Base-by-base conservation (phyloP, 2,113 vertebrate species). In the Bos javanicus region DNA sequence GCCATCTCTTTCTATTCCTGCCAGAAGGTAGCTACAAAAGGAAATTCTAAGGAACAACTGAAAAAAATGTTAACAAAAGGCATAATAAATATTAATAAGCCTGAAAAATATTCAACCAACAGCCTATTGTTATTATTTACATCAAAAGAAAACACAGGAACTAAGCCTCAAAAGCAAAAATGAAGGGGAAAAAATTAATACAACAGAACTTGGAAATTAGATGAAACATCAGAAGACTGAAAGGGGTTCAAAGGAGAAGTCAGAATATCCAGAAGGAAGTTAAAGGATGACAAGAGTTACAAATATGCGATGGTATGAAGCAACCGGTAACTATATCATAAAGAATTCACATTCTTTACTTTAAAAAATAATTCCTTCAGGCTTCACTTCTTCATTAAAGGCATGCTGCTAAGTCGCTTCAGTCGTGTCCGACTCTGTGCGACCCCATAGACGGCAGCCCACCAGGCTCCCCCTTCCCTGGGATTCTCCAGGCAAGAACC, bases 31-130 rank as follows among this genome's bases (percentile, higher is more conserved):
- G 81, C 83, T 94, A 64, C 80, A 90, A 97, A 98, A 97, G 84
- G 91, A 97, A 96, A 98, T 98, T 97, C 96, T 16, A 95, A 97
- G 39, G 11, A 97, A 96, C 83, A 92, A 96, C 43, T 30, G 33
- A 89, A 89, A 28, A 97, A 39, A 94, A 11, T 82, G 2, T 10
- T 94, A 97, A 97, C 94, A 97, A 98, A 98, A 98, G 83, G 14
- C 30, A 97, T 87, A 78, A 95, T 97, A 83, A 50, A 94, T 97
- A 97, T 95, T 97, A 98, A 97, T 98, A 97, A 98, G 74, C 26
- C 91, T 83, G 74, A 98, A 98, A 97, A 95, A 90, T 95, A 94
- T 97, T 98, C 93, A 98, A 48, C 48, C 90, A 97, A 92, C 56
- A 94, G 74, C 9, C 50, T 95, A 93, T 60, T 98, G 84, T 95